phyloP scores from a whole-genome alignment of 2,797 vertebrate species.

The Scleropages formosus region DNA sequence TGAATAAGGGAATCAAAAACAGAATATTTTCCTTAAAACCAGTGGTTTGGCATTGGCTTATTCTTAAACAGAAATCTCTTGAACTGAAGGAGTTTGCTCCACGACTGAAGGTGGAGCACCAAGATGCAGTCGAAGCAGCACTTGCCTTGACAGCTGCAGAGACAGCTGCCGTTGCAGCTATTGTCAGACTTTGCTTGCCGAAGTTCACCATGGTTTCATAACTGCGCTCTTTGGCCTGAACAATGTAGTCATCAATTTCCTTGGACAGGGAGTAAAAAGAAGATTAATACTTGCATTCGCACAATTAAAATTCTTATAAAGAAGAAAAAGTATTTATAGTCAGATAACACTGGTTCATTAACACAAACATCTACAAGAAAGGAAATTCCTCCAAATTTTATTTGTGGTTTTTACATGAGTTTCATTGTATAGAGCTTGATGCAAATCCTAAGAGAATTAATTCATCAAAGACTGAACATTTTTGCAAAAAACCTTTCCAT shows the following conservation, averaged over 20 bases:
- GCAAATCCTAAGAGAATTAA: no score
- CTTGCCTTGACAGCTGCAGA: constrained; percentile 77
- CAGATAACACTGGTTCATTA: background rate
- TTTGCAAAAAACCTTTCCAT: no score
- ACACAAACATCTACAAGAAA: background rate
- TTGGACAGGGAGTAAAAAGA: constrained; percentile 39
- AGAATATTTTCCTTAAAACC: background rate
- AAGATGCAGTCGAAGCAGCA: background rate
- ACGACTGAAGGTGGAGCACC: background rate
- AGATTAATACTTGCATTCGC: background rate
- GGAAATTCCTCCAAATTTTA: background rate
- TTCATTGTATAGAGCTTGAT: no score
- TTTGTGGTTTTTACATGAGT: no score
- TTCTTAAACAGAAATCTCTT: no score
- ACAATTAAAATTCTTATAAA: background rate
- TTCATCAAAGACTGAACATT: no score
- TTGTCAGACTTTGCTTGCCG: constrained; percentile 76
- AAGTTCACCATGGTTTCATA: constrained; percentile 85
- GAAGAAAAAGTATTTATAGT: background rate
- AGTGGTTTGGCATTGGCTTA: background rate
- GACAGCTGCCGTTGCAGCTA: constrained; percentile 77
- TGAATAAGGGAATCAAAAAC: background rate
- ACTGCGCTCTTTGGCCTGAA: constrained; percentile 81
- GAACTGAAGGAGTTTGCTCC: no score
- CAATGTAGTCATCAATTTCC: constrained; percentile 83